phyloP scores from a whole-genome alignment of 2,797 vertebrate genomes.

The Mormyrops boulengeri region DNA sequence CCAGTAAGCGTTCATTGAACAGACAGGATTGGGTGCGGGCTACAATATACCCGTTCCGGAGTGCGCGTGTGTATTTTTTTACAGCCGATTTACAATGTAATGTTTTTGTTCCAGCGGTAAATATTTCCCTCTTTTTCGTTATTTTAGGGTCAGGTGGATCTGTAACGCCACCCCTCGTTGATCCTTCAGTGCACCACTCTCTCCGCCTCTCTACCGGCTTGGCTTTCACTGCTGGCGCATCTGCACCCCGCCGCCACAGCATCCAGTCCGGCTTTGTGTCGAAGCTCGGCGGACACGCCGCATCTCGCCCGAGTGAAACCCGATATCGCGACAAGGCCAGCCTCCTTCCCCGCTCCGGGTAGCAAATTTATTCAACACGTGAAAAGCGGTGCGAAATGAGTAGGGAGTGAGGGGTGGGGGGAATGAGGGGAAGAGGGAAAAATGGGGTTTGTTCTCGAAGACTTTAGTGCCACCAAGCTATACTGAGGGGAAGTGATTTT shows the following conservation, averaged over 20 bases:
- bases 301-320: slow-evolving; percentile 59
- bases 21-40: slow-evolving; percentile 29
- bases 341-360: slow-evolving; percentile 49
- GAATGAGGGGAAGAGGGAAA: slow-evolving; percentile 31
- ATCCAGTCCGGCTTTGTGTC: slow-evolving; percentile 49
- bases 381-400: slow-evolving; percentile 57
- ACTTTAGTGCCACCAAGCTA: slow-evolving; percentile 73
- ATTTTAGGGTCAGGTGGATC: slow-evolving; percentile 45
- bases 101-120: slow-evolving; percentile 30
- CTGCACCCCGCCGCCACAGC: slow-evolving; percentile 43
- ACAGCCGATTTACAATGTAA: slow-evolving; percentile 12
- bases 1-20: slow-evolving; percentile 47
- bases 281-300: slow-evolving; percentile 43
- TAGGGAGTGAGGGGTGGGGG: slow-evolving; percentile 33
- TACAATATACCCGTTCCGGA: slow-evolving; percentile 48
- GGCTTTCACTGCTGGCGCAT: slow-evolving; percentile 15
- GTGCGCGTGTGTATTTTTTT: not conserved
- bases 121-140: not conserved
- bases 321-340: slow-evolving; percentile 54
- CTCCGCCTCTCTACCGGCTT: slow-evolving; percentile 27
- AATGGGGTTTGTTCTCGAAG: slow-evolving; percentile 43
- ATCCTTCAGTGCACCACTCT: not conserved
- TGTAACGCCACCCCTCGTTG: slow-evolving; percentile 12
- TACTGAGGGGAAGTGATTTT: slow-evolving; percentile 54
- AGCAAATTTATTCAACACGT: slow-evolving; percentile 66